These are phyloP conservation scores for Himalopsyche anomala DNA, from an alignment of 2,888 invertebrate genomes.

Conservation along the genomic window DNA sequence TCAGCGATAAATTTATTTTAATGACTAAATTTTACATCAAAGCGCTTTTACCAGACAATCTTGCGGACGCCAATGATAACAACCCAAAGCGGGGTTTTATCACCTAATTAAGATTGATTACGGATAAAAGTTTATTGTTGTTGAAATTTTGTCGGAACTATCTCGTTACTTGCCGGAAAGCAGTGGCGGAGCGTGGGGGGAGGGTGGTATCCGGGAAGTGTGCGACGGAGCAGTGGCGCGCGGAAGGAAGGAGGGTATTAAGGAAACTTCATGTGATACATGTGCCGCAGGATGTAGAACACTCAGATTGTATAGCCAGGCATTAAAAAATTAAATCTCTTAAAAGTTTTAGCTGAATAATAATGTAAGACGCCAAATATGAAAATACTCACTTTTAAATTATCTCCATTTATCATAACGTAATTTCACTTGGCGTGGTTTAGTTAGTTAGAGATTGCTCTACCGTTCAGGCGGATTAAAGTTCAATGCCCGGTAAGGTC, in stretches of 20 bases:
- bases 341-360: too few species aligned
- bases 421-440: too few species aligned
- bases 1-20: background rate
- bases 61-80: conserved; percentile 5
- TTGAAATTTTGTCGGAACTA: conserved; percentile 65
- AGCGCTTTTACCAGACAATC: background rate
- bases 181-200: conserved; percentile 52
- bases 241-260: conserved; percentile 28
- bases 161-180: conserved; percentile 64
- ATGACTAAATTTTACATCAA: background rate
- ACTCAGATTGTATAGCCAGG: background rate
- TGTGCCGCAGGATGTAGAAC: conserved; percentile 11
- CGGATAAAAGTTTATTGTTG: conserved; percentile 66
- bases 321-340: too few species aligned
- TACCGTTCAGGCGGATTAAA: too few species aligned
- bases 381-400: too few species aligned
- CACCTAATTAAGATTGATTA: conserved; percentile 66
- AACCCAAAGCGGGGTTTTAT: conserved; percentile 55
- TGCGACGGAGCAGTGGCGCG: background rate
- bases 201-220: conserved; percentile 45
- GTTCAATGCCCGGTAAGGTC: too few species aligned
- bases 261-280: conserved; percentile 30
- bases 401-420: too few species aligned
- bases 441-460: too few species aligned
- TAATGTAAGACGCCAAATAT: too few species aligned